Percentiles rank a stretch among this genome's conserved stretches.
Conservation (phyloP, 30 jellyfish, hydroid and myxozoan genomes). For the Chrysaora quinquecirrha region DNA sequence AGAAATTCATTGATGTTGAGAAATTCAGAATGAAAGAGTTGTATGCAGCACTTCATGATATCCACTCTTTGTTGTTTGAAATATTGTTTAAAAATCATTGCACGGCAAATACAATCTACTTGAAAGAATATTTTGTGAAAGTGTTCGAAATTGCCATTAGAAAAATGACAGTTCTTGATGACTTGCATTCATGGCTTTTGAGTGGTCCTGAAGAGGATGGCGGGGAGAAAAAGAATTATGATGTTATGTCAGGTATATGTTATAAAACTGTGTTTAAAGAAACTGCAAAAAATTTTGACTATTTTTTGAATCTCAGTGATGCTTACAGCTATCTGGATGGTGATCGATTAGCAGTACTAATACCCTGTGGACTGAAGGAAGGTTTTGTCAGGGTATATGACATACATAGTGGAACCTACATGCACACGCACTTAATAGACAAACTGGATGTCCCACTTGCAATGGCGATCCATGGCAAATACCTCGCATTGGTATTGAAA, state of each 20-base stretch:
- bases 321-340: conserved; percentile 29
- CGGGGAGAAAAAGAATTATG: neutral
- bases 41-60: conserved; percentile 20
- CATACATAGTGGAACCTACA: conserved; percentile 1
- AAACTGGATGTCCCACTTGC: conserved; percentile 25
- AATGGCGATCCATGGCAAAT: conserved; percentile 17
- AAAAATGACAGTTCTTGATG: conserved; percentile 32
- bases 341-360: conserved; percentile 20
- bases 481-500: conserved; percentile 21
- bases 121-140: conserved; percentile 20
- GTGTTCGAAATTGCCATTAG: conserved; percentile 26
- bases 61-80: conserved; percentile 42
- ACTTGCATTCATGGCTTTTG: conserved; percentile 48
- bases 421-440: neutral
- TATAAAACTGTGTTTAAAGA: conserved; percentile 20
- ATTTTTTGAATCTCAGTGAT: conserved; percentile 5
- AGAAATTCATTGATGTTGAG: conserved; percentile 56
- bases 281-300: conserved; percentile 17
- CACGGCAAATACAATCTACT: neutral
- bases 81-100: conserved; percentile 30
- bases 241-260: conserved; percentile 51
- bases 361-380: conserved; percentile 16
- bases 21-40: conserved; percentile 28
- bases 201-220: neutral
- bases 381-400: conserved; percentile 41